Evolutionary conservation across 2,797 vertebrate genomes (phyloP), one percentile per base, ranked within the genome.

Genomic region (Acrossocheilus fasciatus): DNA sequence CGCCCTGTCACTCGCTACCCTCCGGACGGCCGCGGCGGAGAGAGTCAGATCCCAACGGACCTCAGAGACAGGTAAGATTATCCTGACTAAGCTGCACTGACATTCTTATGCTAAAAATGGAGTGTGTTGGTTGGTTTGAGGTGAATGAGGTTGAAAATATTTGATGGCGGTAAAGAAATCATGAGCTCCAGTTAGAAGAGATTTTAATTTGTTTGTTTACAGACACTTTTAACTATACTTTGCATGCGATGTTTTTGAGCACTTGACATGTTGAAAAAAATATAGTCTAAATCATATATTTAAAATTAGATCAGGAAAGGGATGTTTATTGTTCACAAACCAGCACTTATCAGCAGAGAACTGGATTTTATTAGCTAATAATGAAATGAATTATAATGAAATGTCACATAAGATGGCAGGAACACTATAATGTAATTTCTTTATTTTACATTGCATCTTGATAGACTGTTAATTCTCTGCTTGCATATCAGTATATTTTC

Each of bases 51-150:
- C 96, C 96, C 79, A 96, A 92, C 5, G 97, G 97, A 94, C 97
- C 98, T 74, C 97, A 98, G 88, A 98, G 97, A 96, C 97, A 96
- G 98, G 98, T 99, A 98, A 98, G 98, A 94, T 36, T 23, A 41
- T 66, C 54, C 76, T 70, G 6, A 30, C 17, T 78, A 47, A 30
- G 4, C n/a, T 62, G 41, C 87, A 50, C 43, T 66, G n/a, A 73
- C 62, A 81, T 43, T 30, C 59, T 76, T 66, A 39, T 47, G 43
- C 41, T 78, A 11, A 78, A 43, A 36, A n/a, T 73, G 50, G 5
- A 73, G 39, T 69, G 39, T 20, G 12, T 11, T 54, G 45, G 26
- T 45, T 57, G 41, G 57, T 83, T 59, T 30, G 30, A 75, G 26
- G 30, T n/a, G n/a, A 81, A 30, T 73, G 20, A 62, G 54, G 68